These are phyloP conservation scores for Apoda limacodes DNA, from an alignment of 2,888 invertebrate species.

Conservation along the genomic window DNA sequence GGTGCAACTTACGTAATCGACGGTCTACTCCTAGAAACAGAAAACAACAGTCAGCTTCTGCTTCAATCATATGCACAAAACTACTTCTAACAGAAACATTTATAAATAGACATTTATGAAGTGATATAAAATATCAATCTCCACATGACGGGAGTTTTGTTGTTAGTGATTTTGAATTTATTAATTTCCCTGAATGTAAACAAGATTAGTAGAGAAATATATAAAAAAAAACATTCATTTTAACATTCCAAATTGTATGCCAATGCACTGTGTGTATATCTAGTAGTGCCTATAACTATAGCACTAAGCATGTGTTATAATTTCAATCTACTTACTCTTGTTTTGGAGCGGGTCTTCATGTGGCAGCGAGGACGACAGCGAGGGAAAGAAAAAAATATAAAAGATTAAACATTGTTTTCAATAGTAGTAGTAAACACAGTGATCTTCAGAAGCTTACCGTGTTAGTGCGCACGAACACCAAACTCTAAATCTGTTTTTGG, in stretches of 20 bases:
- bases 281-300: too few relatives aligned
- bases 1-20: slow-evolving; percentile 71
- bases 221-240: slow-evolving; percentile 21
- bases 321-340: slow-evolving; percentile 70
- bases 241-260: slow-evolving; percentile 35
- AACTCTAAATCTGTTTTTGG: too few relatives aligned
- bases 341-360: slow-evolving; percentile 75
- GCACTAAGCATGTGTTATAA: slow-evolving; percentile 41
- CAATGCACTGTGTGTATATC: slow-evolving; percentile 32
- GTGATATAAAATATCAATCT: slow-evolving; percentile 37
- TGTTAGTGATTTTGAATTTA: slow-evolving; percentile 30
- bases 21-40: slow-evolving; percentile 72
- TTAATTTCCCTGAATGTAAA: slow-evolving; percentile 25
- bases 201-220: slow-evolving; percentile 23
- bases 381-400: slow-evolving; percentile 45
- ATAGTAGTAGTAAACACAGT: too few relatives aligned
- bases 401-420: slow-evolving; percentile 40
- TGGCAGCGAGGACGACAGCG: slow-evolving; percentile 46
- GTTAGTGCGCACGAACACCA: too few relatives aligned
- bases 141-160: slow-evolving; percentile 32
- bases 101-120: slow-evolving; percentile 2
- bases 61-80: slow-evolving; percentile 20
- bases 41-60: slow-evolving; percentile 68
- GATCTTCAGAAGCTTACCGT: too few relatives aligned
- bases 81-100: slow-evolving; percentile 4